Conservation (phyloP, 2,888 invertebrate genomes). For the Luperina testacea region DNA sequence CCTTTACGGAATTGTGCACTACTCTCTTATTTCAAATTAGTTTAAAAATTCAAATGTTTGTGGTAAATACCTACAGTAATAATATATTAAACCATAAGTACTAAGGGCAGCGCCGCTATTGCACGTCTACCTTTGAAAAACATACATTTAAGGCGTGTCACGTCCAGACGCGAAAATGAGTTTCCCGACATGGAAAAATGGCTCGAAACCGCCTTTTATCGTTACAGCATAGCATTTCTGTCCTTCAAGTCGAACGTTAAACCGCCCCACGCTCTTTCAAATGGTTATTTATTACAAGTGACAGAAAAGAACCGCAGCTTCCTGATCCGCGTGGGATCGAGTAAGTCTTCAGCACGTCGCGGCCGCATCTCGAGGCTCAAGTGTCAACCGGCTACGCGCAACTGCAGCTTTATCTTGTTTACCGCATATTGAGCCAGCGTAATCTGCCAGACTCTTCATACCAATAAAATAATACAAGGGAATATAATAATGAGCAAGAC, state of each 20-base stretch:
- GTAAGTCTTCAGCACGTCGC: constrained; percentile 75
- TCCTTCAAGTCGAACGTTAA: constrained; percentile 68
- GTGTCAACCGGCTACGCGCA: constrained; percentile 84
- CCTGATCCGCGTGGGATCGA: constrained; percentile 81
- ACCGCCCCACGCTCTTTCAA: constrained; percentile 67
- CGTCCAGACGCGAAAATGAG: constrained; percentile 79
- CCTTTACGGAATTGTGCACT: background rate
- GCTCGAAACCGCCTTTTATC: constrained; percentile 80
- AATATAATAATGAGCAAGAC: constrained; percentile 26
- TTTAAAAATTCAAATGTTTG: background rate
- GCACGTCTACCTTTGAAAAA: constrained; percentile 69
- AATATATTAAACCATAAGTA: background rate
- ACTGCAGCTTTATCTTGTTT: constrained; percentile 80
- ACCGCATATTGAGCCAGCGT: constrained; percentile 69
- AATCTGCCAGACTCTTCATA: constrained; percentile 65
- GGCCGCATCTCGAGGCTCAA: constrained; percentile 76
- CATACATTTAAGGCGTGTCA: constrained; percentile 77
- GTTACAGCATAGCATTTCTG: constrained; percentile 70
- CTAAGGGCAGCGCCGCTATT: background rate
- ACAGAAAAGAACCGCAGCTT: constrained; percentile 82
- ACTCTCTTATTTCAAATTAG: background rate
- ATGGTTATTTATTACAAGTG: constrained; percentile 76
- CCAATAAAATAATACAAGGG: constrained; percentile 56
- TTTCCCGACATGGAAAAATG: constrained; percentile 82
- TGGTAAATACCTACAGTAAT: background rate